A percentile compares a stretch with the other conserved stretches of the same genome.
Conservation (phyloP, 1,140 invertebrate genomes). For the Rhynchophorus ferrugineus region DNA sequence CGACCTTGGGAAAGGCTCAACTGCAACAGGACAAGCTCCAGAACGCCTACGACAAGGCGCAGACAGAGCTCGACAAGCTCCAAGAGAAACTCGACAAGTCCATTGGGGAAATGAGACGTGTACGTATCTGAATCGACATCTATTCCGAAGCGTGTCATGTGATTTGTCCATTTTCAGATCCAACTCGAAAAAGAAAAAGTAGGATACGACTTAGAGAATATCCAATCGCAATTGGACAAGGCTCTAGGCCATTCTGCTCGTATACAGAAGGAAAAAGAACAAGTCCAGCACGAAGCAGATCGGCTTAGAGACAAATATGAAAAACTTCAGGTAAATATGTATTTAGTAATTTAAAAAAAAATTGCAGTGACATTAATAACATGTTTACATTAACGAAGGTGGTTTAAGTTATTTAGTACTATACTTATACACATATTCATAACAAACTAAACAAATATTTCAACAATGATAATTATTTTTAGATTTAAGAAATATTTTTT, state of each 20-base stretch:
- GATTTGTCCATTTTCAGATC: slow-evolving; percentile 56
- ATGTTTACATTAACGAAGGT: no score
- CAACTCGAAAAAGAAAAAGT: slow-evolving; percentile 87
- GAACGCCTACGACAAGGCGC: slow-evolving; percentile 76
- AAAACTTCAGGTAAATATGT: slow-evolving; percentile 68
- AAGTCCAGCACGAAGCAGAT: slow-evolving; percentile 74
- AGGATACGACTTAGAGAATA: slow-evolving; percentile 79
- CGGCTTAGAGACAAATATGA: slow-evolving; percentile 82
- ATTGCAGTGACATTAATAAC: no score
- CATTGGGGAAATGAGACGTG: slow-evolving; percentile 70
- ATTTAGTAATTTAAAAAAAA: no score
- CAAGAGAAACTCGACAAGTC: slow-evolving; percentile 80
- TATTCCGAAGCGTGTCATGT: no score
- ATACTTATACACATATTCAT: no score
- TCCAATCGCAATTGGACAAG: slow-evolving; percentile 85
- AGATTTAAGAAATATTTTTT: no score
- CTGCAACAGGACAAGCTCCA: slow-evolving; percentile 85
- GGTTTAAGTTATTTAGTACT: no score
- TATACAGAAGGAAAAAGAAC: slow-evolving; percentile 83
- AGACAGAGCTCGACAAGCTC: slow-evolving; percentile 83
- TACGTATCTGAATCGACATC: slow-evolving; percentile 47
- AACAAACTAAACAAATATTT: no score
- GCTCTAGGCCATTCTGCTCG: slow-evolving; percentile 74
- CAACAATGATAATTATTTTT: no score
- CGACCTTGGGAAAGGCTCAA: slow-evolving; percentile 81